A percentile compares a stretch with the other conserved stretches of the same genome.
These are phyloP conservation scores for Cyclargus thomasi DNA, from an alignment of 1,140 invertebrate species.

Conservation along the genomic window DNA sequence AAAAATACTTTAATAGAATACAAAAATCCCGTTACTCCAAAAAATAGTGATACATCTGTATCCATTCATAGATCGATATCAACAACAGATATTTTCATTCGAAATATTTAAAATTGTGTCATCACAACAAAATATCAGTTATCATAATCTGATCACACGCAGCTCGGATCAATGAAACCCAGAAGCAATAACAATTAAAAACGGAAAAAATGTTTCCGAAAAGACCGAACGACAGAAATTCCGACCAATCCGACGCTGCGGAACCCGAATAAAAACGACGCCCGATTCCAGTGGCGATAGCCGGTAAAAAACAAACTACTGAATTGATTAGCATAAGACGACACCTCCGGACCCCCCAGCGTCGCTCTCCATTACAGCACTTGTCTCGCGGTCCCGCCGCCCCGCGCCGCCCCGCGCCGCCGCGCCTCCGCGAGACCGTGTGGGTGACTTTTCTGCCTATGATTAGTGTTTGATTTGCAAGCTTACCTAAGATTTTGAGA, in stretches of 20 bases:
- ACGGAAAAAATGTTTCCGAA: conserved; percentile 23
- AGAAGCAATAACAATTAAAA: conserved; percentile 16
- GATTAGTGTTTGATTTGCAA: background rate
- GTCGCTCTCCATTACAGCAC: conserved; percentile 64
- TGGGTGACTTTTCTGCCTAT: conserved; percentile 37
- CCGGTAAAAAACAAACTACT: conserved; percentile 64
- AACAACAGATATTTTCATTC: conserved; percentile 32
- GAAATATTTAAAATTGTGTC: background rate
- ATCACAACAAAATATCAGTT: conserved; percentile 11
- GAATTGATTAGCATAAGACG: conserved; percentile 70
- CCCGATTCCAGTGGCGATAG: conserved; percentile 49
- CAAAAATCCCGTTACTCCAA: too few species aligned
- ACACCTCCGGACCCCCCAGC: conserved; percentile 60
- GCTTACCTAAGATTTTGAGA: too few species aligned
- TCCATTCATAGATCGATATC: background rate
- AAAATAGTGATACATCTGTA: background rate
- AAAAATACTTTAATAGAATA: too few species aligned
- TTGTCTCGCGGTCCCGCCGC: conserved; percentile 57
- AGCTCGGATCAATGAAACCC: conserved; percentile 5
- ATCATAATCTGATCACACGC: conserved; percentile 4
- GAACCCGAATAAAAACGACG: conserved; percentile 48
- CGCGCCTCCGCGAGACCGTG: conserved; percentile 39
- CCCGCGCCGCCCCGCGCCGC: conserved; percentile 34
- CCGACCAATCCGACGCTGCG: conserved; percentile 28
- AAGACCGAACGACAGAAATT: conserved; percentile 22